Evolutionary conservation across 2,888 invertebrate genomes (phyloP), one percentile per base, ranked within the genome.

Genomic region (Neria commutata): DNA sequence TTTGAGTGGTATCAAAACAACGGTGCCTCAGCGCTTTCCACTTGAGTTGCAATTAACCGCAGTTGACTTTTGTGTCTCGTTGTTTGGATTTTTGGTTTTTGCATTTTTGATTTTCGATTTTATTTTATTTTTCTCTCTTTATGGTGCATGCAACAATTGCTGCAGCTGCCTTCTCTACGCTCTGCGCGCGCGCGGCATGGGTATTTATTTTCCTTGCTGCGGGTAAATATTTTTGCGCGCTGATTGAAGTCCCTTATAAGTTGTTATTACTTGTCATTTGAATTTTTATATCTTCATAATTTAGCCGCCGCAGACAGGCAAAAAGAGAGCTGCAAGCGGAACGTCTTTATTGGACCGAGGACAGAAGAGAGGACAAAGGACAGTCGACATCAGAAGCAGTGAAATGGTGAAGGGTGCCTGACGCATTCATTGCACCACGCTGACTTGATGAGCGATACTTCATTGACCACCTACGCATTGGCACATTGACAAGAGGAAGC

Each of bases 241-340:
- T 55, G 55, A 55, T 55, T 55, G 55, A 55, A 55, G 49, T n/a
- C 42, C 25, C 29, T 55, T 29, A 49, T 26, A 55, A 49, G 45
- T 53, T 55, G 49, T 40, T 55, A 51, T 45, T 21, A 46, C 24
- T 50, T 55, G 55, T 55, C 55, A 55, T 48, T 49, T 16, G 48
- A 46, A 14, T 29, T 55, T 55, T 55, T 55, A 55, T 55, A 40
- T 48, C 48, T 49, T 54, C 46, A 47, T 54, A 34, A 54, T 47
- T 33, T 33, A 52, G 42, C 37, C 23, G 24, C 21, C 37, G 37
- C 6, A 3, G n/a, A 37, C 37, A 37, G n/a, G 37, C 37, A 6
- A 37, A n/a, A n/a, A n/a, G n/a, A n/a, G n/a, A n/a, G n/a, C n/a
- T n/a, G n/a, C n/a, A n/a, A n/a, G n/a, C n/a, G n/a, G n/a, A n/a